A percentile compares a stretch with the other conserved stretches of the same genome.
phyloP scores from a whole-genome alignment of 2,888 invertebrate genomes.

The Halictus ligatus region DNA sequence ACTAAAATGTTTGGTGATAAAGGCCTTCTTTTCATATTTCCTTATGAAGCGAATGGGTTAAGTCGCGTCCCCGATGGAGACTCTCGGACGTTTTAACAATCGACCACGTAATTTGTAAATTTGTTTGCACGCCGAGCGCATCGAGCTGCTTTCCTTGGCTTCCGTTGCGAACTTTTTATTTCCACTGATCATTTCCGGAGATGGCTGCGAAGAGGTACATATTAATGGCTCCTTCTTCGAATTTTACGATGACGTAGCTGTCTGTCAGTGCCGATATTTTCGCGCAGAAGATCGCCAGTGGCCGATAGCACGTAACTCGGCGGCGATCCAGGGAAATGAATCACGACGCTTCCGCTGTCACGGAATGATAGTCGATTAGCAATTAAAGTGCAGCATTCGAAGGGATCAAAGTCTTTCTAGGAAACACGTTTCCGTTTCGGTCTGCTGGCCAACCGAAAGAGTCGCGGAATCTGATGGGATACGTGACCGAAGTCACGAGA shows the following conservation, averaged over 20 bases:
- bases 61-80: no score
- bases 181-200: neutral
- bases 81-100: no score
- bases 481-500: neutral
- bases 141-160: no score
- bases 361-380: neutral
- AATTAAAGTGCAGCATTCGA: slow-evolving; percentile 13
- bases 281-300: neutral
- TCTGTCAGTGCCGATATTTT: neutral
- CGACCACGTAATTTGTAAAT: no score
- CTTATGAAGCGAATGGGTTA: no score
- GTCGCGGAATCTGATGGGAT: neutral
- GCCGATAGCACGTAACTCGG: neutral
- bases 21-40: no score
- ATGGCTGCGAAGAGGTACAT: neutral
- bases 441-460: slow-evolving; percentile 24
- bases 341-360: neutral
- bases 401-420: slow-evolving; percentile 14
- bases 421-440: slow-evolving; percentile 25
- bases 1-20: no score
- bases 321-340: neutral
- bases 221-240: neutral
- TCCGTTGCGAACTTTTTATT: no score
- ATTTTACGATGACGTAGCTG: neutral
- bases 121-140: no score